These are phyloP conservation scores for Uria lomvia DNA, from an alignment of 2,113 vertebrate genomes.

Conservation along the genomic window DNA sequence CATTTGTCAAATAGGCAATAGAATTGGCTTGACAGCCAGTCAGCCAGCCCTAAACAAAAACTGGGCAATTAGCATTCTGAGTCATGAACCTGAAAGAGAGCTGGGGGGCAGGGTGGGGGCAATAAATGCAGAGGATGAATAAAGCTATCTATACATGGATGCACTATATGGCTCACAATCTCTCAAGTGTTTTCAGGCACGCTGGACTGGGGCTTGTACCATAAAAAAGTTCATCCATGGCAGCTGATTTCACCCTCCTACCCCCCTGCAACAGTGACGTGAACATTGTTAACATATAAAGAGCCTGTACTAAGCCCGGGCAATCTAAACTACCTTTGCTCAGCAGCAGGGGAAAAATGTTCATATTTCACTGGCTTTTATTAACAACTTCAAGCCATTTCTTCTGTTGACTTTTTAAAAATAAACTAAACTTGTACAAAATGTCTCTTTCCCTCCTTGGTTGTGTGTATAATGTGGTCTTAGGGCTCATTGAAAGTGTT, in stretches of 20 bases:
- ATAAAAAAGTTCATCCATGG: neutral
- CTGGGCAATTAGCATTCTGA: slow-evolving; percentile 52
- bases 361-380: neutral
- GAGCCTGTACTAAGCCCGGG: neutral
- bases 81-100: slow-evolving; percentile 10
- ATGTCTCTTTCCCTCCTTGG: neutral
- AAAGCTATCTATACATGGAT: slow-evolving; percentile 16
- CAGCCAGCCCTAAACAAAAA: slow-evolving; percentile 26
- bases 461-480: neutral
- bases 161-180: neutral
- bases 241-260: neutral
- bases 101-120: neutral
- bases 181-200: neutral
- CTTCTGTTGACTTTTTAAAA: neutral
- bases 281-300: neutral
- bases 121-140: neutral
- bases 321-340: neutral
- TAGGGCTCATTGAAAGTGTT: neutral
- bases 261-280: neutral
- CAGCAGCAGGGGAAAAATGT: neutral
- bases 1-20: slow-evolving; percentile 41
- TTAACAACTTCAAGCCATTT: neutral
- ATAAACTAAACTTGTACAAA: neutral
- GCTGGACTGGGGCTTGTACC: neutral
- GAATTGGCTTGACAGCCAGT: slow-evolving; percentile 49